Evolutionary conservation across 1,140 invertebrate species (phyloP), one percentile per base, ranked within the genome.

Genomic region (Drosophila paulistorum): DNA sequence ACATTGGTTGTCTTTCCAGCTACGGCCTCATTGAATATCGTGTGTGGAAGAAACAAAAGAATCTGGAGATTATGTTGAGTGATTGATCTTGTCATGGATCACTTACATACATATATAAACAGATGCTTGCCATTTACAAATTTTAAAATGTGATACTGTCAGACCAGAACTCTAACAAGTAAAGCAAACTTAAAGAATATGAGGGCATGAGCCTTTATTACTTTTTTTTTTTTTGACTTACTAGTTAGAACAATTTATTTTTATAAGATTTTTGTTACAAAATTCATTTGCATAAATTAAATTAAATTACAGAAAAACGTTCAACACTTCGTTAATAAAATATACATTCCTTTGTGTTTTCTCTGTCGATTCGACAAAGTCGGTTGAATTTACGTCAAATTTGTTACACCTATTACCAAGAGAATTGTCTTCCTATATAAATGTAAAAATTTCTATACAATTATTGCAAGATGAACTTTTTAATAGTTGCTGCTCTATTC

Each of bases 21-120:
- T 91, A 91, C 45, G 87, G 87, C 30, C 71, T 90, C 6, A 90
- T 86, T 6, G 90, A 91, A 41, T 91, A 87, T 63, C 83, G 90
- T 6, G 79, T 91, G 54, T 89, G 81, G 77, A 80, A 89, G 61
- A 92, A 92, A 41, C 79, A 91, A 57, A 91, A 91, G 65, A 85
- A 74, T 45, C 42, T 90, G 68, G 87, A 90, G 30, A 70, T 74
- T 45, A 90, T 91, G 86, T 58, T 91, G 7, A 91, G 81, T 60
- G 86, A 91, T 70, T 90, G 58, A 85, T 14, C 7, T 0, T 13
- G 1, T 11, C 35, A 37, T 14, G 7, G 30, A 14, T 20, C 2
- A 7, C 17, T 17, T 17, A 17, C 20, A n/a, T 2, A 35, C 14
- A 37, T 7, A 26, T 13, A 48, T 17, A 41, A 13, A 30, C 54